These are phyloP conservation scores for Macrobrachium rosenbergii DNA, from an alignment of 1,140 invertebrate species.

Conservation along the genomic window DNA sequence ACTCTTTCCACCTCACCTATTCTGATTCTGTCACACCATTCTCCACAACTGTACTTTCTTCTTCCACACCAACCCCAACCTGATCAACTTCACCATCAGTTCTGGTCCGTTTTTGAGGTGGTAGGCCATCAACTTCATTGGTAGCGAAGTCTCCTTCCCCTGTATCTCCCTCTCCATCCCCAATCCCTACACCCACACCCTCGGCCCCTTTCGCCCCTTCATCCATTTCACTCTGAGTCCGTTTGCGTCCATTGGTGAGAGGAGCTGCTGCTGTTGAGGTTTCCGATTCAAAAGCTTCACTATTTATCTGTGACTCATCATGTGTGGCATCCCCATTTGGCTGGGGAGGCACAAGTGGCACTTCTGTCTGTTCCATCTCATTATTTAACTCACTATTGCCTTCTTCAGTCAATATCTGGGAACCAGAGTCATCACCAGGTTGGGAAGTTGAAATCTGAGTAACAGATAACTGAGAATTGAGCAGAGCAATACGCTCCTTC, in stretches of 20 bases:
- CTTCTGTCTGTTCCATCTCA: conserved; percentile 58
- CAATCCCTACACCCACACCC: background rate
- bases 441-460: conserved; percentile 45
- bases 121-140: conserved; percentile 38
- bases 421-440: conserved; percentile 39
- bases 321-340: conserved; percentile 54
- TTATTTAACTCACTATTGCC: conserved; percentile 43
- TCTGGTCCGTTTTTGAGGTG: conserved; percentile 57
- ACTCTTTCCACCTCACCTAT: conserved; percentile 20
- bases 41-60: conserved; percentile 37
- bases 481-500: conserved; percentile 71
- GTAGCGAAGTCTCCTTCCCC: conserved; percentile 25
- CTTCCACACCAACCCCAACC: conserved; percentile 38
- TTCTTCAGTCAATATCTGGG: conserved; percentile 34
- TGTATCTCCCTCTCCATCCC: conserved; percentile 6
- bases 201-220: conserved; percentile 44
- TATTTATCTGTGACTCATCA: conserved; percentile 49
- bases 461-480: conserved; percentile 49
- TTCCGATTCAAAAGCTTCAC: conserved; percentile 43
- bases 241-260: conserved; percentile 59
- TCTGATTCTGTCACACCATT: conserved; percentile 57
- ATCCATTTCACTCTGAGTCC: conserved; percentile 63
- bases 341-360: conserved; percentile 44
- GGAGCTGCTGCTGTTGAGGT: conserved; percentile 14
- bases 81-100: conserved; percentile 43